Evolutionary conservation across 2,888 invertebrate genomes (phyloP).

Genomic region (Agonum fuliginosum): DNA sequence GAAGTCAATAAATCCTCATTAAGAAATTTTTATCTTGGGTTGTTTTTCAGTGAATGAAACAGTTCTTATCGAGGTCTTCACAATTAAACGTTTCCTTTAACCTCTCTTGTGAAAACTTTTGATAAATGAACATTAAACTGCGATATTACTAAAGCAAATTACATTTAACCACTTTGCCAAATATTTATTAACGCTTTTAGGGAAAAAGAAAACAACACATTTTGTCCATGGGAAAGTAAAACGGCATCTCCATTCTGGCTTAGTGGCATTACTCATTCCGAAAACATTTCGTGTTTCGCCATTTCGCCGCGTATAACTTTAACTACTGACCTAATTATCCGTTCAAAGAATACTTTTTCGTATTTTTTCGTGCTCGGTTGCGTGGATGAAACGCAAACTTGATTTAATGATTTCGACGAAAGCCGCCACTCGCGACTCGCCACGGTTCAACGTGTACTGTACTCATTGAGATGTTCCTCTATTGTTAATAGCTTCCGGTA

Average conservation of each 20-base stretch:
- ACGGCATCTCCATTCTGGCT: conserved; percentile 25
- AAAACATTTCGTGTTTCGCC: conserved; percentile 50
- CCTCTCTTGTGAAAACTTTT: conserved; percentile 49
- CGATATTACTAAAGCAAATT: conserved; percentile 50
- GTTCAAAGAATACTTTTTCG: conserved; percentile 50
- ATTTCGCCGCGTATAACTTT: conserved; percentile 41
- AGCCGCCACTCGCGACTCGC: too few species aligned
- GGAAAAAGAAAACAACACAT: conserved; percentile 47
- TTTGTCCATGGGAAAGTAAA: conserved; percentile 48
- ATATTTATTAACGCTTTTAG: conserved; percentile 58
- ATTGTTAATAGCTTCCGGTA: conserved; percentile 61
- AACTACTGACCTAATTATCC: conserved; percentile 57
- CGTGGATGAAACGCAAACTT: conserved; percentile 43
- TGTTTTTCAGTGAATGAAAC: conserved; percentile 45
- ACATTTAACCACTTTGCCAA: conserved; percentile 50
- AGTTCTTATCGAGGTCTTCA: conserved; percentile 47
- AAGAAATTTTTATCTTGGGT: conserved; percentile 33
- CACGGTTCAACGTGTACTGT: conserved; percentile 36
- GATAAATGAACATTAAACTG: conserved; percentile 55
- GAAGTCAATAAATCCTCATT: conserved; percentile 34
- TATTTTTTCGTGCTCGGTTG: conserved; percentile 49
- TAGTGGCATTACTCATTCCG: conserved; percentile 47
- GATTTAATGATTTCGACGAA: conserved; percentile 52
- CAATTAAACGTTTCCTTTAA: conserved; percentile 50
- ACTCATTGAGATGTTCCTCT: conserved; percentile 42